Evolutionary conservation across 2,113 vertebrate genomes (phyloP).

Genomic region (Pundamilia nyererei): DNA sequence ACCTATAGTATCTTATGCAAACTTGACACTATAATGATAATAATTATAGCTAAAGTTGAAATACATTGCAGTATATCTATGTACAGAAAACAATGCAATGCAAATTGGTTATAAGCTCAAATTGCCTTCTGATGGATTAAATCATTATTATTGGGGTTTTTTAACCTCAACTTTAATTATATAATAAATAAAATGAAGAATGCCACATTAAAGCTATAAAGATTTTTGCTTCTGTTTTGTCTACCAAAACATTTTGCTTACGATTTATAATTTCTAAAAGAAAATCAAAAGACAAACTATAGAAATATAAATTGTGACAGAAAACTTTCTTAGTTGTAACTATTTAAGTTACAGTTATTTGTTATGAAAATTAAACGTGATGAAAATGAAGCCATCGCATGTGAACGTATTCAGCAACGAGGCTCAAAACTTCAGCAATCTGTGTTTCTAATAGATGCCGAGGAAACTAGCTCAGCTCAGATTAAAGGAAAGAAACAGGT

Average conservation of each 20-base stretch:
- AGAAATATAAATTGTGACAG: neutral
- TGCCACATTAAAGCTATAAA: neutral
- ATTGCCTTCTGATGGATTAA: neutral
- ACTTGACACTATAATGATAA: neutral
- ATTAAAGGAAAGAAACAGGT: conserved; percentile 61
- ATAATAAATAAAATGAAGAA: neutral
- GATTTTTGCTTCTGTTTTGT: neutral
- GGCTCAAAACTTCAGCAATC: neutral
- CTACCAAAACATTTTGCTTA: neutral
- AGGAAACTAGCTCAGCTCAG: conserved; percentile 31
- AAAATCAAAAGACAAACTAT: neutral
- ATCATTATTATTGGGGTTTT: fast-evolving
- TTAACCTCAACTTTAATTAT: neutral
- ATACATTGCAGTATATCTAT: neutral
- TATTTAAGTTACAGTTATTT: neutral
- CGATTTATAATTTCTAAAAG: neutral
- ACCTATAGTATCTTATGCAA: neutral
- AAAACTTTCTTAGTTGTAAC: neutral
- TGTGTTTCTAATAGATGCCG: conserved; percentile 1
- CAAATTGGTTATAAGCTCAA: neutral
- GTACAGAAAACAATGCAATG: neutral
- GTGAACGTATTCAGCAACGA: neutral
- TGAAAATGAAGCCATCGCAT: neutral
- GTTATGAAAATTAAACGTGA: neutral
- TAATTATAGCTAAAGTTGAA: neutral